A percentile compares a stretch with the other conserved stretches of the same genome.
Conservation (phyloP, 1,140 invertebrate genomes). For the Drepana arcuata region DNA sequence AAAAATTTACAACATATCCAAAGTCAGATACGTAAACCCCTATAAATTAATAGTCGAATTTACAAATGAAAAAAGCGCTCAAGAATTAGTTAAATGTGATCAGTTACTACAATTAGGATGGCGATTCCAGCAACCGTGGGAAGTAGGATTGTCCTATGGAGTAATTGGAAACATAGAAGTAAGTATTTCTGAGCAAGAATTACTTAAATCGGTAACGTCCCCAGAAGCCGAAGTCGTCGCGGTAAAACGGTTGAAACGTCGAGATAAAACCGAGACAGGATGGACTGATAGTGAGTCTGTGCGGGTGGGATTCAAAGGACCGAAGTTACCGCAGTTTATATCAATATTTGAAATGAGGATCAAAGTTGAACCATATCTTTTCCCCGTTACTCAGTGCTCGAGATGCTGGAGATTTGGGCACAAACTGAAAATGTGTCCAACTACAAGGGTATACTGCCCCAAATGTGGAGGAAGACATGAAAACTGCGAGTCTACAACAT, state of each 20-base stretch:
- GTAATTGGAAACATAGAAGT: slow-evolving; percentile 6
- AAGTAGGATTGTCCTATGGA: slow-evolving; percentile 4
- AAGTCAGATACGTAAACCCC: slow-evolving; percentile 11
- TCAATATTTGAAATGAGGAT: slow-evolving; percentile 11
- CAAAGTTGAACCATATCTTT: slow-evolving; percentile 18
- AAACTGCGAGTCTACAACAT: slow-evolving; percentile 20
- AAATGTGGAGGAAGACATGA: slow-evolving; percentile 20
- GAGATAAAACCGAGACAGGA: slow-evolving; percentile 1
- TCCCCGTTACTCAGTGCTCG: slow-evolving; percentile 28
- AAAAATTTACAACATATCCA: slow-evolving; percentile 8
- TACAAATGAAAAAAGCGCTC: background rate
- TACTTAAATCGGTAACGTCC: background rate
- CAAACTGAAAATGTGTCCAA: slow-evolving; percentile 9
- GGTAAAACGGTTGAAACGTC: slow-evolving; percentile 9
- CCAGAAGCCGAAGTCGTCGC: background rate
- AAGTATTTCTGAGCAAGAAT: slow-evolving; percentile 4
- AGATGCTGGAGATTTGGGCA: slow-evolving; percentile 25
- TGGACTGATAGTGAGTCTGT: slow-evolving; percentile 17
- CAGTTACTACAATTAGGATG: slow-evolving; percentile 4
- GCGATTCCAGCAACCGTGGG: slow-evolving; percentile 1
- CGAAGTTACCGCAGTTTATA: slow-evolving; percentile 7
- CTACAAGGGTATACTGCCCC: slow-evolving; percentile 18
- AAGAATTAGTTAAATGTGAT: slow-evolving; percentile 1
- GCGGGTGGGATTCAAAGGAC: slow-evolving; percentile 13
- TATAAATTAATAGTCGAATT: slow-evolving; percentile 5